These are phyloP conservation scores for Spilogale gracilis DNA, from an alignment of 2,113 vertebrate species.

Conservation along the genomic window DNA sequence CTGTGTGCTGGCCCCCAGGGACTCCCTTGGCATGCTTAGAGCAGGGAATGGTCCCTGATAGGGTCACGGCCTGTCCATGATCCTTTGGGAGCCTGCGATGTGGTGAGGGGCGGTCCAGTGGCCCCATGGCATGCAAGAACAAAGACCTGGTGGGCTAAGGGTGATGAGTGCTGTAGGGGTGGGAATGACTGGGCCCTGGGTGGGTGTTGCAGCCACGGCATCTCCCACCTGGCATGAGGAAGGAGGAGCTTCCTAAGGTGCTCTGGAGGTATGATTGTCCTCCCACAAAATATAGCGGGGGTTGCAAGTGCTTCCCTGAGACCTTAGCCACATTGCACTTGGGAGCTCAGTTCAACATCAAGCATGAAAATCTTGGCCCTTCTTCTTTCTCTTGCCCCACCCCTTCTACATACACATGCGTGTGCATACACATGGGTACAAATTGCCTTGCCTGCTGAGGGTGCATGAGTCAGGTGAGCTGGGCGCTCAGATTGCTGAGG, in stretches of 20 bases:
- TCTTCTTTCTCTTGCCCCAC: not conserved
- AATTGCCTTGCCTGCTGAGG: not conserved
- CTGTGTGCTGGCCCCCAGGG: not conserved
- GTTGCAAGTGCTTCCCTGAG: not conserved
- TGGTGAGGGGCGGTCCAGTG: constrained; percentile 6
- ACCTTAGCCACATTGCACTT: not conserved
- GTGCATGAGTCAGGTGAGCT: not conserved
- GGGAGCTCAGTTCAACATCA: not conserved
- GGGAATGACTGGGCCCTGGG: constrained; percentile 20
- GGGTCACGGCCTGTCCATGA: not conserved
- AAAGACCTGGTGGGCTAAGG: constrained; percentile 3
- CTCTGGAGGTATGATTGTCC: not conserved
- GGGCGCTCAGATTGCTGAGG: not conserved
- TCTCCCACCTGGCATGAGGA: not conserved
- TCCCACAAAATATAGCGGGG: not conserved
- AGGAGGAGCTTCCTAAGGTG: not conserved
- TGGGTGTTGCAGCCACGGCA: not conserved
- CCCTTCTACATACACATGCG: not conserved
- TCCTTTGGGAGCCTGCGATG: not conserved
- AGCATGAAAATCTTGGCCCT: not conserved
- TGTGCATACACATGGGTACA: no score
- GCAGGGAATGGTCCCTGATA: not conserved
- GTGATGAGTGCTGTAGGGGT: not conserved
- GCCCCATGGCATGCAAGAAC: constrained; percentile 25
- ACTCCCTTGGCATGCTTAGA: not conserved